phyloP scores from a whole-genome alignment of 2,113 vertebrate species.

The Okapia johnstoni region DNA sequence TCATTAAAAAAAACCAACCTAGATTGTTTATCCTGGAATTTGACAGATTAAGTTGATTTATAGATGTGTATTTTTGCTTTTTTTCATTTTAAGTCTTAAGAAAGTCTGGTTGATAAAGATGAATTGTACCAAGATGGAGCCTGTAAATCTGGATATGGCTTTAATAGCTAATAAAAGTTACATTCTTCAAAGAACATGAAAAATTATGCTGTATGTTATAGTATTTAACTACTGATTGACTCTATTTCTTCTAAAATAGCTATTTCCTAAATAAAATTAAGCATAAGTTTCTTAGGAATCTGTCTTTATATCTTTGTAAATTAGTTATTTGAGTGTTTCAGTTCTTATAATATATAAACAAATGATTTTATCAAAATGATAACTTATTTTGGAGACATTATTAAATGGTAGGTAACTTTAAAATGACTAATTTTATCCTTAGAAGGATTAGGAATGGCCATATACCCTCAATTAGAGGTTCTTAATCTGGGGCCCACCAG shows the following conservation, averaged over 20 bases:
- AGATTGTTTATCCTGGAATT: background rate
- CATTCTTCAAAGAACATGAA: constrained; percentile 33
- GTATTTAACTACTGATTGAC: background rate
- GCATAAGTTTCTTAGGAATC: constrained; percentile 25
- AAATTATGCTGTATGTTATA: background rate
- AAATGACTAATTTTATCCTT: background rate
- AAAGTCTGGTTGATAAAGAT: constrained; percentile 4
- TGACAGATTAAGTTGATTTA: background rate
- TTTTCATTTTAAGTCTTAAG: constrained; percentile 20
- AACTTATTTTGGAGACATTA: background rate
- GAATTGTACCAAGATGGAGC: background rate
- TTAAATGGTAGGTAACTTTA: background rate
- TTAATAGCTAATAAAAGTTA: constrained; percentile 1
- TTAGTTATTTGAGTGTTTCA: constrained; percentile 20
- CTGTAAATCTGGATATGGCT: background rate
- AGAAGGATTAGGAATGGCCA: background rate
- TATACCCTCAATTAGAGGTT: background rate
- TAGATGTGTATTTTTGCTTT: background rate
- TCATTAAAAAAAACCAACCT: background rate
- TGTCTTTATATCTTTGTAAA: background rate
- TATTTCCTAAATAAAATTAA: background rate
- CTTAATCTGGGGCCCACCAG: background rate
- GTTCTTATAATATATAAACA: background rate
- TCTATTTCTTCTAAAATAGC: background rate
- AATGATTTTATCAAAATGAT: background rate